phyloP scores from a whole-genome alignment of 2,888 invertebrate genomes.

The Apodemia mormo region DNA sequence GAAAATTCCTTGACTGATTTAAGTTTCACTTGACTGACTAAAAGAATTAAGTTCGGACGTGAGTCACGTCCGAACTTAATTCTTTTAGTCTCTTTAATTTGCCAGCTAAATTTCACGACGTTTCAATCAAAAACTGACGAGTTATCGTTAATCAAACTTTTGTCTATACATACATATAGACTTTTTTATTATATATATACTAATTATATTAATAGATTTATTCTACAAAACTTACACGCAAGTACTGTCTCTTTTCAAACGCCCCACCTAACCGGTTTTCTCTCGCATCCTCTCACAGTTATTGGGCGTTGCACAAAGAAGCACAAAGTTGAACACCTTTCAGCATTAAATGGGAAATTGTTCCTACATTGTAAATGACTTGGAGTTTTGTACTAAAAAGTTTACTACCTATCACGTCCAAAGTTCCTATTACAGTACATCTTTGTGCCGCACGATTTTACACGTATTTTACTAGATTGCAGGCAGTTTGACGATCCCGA shows the following conservation, averaged over 20 bases:
- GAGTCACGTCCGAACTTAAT: too few species aligned
- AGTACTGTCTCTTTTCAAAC: constrained; percentile 19
- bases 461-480: neutral
- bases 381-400: constrained; percentile 9
- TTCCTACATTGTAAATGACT: constrained; percentile 34
- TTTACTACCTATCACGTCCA: constrained; percentile 12
- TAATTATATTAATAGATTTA: constrained; percentile 20
- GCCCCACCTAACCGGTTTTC: constrained; percentile 30
- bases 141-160: too few species aligned
- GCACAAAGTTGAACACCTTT: constrained; percentile 42
- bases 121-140: too few species aligned
- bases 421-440: neutral
- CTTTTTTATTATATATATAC: too few species aligned
- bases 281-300: constrained; percentile 44
- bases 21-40: too few species aligned
- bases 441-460: neutral
- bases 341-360: constrained; percentile 37
- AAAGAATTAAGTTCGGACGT: too few species aligned
- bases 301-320: constrained; percentile 44
- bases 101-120: too few species aligned
- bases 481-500: too few species aligned
- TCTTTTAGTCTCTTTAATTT: too few species aligned
- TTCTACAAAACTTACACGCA: neutral
- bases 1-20: too few species aligned
- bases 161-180: neutral